Percentiles rank a stretch among this genome's conserved stretches.
phyloP scores from a whole-genome alignment of 2,888 invertebrate genomes.

The Hydropsyche betteni region DNA sequence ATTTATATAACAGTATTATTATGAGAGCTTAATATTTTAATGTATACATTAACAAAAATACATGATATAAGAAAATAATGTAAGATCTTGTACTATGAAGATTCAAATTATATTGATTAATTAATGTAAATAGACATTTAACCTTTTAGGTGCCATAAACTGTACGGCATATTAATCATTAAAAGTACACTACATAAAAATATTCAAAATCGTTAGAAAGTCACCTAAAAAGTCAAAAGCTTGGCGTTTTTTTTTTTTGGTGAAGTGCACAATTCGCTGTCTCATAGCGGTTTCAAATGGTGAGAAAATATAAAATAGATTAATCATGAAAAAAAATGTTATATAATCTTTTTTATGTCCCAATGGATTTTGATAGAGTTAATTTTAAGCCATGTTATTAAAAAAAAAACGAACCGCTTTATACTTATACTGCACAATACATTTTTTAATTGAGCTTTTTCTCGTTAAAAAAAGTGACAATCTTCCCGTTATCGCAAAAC shows the following conservation, averaged over 20 bases:
- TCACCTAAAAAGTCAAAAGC: slow-evolving; percentile 10
- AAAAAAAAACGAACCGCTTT: background rate
- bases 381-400: slow-evolving; percentile 5
- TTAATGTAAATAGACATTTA: background rate
- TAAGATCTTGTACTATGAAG: no score
- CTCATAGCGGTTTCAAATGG: background rate
- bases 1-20: no score
- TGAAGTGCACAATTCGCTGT: no score
- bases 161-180: background rate
- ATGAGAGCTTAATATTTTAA: no score
- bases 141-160: slow-evolving; percentile 25
- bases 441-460: background rate
- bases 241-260: background rate
- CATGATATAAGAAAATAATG: no score
- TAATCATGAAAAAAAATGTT: background rate
- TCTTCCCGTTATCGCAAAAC: no score
- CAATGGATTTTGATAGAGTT: background rate
- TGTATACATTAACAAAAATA: no score
- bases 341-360: background rate
- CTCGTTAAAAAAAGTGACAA: no score
- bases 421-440: background rate
- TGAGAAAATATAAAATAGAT: background rate
- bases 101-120: no score
- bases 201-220: background rate
- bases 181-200: background rate